A percentile compares a stretch with the other conserved stretches of the same genome.
Conservation (phyloP, 2,797 vertebrate genomes). For the Microchirus variegatus region DNA sequence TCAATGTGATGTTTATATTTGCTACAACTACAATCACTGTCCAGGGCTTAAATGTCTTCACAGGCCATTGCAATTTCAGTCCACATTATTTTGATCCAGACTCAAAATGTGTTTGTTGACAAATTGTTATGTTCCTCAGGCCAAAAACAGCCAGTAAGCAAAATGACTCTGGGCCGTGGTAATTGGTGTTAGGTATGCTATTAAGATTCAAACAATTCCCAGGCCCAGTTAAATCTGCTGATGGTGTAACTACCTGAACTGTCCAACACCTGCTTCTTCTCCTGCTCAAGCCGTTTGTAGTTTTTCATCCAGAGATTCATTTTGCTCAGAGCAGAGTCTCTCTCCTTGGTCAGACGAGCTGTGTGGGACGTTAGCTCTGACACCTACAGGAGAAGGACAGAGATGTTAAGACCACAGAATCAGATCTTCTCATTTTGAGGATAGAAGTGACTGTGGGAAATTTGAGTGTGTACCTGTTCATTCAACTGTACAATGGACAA, state of each 20-base stretch:
- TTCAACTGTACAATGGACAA: slow-evolving; percentile 70
- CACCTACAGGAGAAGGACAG: slow-evolving; percentile 61
- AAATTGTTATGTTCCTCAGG: too few relatives aligned
- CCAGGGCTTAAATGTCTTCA: too few relatives aligned
- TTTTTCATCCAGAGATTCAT: slow-evolving; percentile 86
- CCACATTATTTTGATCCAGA: too few relatives aligned
- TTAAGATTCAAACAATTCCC: too few relatives aligned
- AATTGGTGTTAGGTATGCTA: too few relatives aligned
- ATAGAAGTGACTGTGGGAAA: too few relatives aligned
- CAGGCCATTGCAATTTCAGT: too few relatives aligned
- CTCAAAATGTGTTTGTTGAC: too few relatives aligned
- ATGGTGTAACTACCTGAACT: slow-evolving; percentile 45
- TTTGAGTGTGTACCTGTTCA: slow-evolving; percentile 77
- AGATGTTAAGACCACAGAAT: background rate
- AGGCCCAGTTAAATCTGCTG: background rate
- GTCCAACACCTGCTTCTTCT: slow-evolving; percentile 81
- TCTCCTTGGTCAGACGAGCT: slow-evolving; percentile 81
- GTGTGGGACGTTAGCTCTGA: slow-evolving; percentile 64
- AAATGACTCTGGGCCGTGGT: too few relatives aligned
- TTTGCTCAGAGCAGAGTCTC: slow-evolving; percentile 78
- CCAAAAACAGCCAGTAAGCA: too few relatives aligned
- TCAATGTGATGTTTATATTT: too few relatives aligned
- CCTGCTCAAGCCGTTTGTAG: slow-evolving; percentile 87
- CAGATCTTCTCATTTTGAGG: background rate
- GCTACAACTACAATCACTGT: too few relatives aligned